Percentiles rank a stretch among this genome's conserved stretches.
Conservation (phyloP, 2,888 invertebrate genomes). For the Clostera curtula region DNA sequence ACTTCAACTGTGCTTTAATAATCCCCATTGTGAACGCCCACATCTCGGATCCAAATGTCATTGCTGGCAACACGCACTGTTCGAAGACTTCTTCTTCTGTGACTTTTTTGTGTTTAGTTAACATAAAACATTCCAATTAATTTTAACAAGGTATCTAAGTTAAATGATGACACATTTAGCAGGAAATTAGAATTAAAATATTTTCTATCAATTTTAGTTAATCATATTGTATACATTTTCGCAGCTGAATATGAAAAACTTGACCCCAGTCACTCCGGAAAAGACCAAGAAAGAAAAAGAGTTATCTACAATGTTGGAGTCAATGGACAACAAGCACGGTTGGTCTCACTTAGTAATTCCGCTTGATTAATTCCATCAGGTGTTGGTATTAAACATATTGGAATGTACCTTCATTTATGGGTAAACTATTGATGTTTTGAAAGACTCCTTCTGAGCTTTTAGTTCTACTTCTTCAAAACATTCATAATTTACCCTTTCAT, state of each 20-base stretch:
- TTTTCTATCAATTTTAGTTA: slow-evolving; percentile 1
- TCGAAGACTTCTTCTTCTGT: too few relatives aligned
- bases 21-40: too few relatives aligned
- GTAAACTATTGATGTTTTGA: slow-evolving; percentile 76
- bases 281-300: slow-evolving; percentile 82
- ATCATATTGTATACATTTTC: slow-evolving; percentile 11
- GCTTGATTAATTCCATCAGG: slow-evolving; percentile 7
- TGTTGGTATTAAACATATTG: slow-evolving; percentile 2
- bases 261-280: slow-evolving; percentile 75
- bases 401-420: slow-evolving; percentile 39
- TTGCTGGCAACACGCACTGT: too few relatives aligned
- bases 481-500: slow-evolving; percentile 74
- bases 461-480: slow-evolving; percentile 55
- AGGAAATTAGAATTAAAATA: not conserved
- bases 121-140: too few relatives aligned
- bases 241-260: slow-evolving; percentile 76
- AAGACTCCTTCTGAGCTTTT: slow-evolving; percentile 28
- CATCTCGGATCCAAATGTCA: too few relatives aligned
- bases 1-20: too few relatives aligned
- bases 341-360: slow-evolving; percentile 39
- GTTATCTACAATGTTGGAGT: slow-evolving; percentile 81
- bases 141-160: too few relatives aligned
- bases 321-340: slow-evolving; percentile 91
- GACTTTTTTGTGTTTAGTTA: too few relatives aligned
- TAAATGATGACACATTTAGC: too few relatives aligned